phyloP scores from a whole-genome alignment of 2,113 vertebrate species.

The Sigmodon hispidus region DNA sequence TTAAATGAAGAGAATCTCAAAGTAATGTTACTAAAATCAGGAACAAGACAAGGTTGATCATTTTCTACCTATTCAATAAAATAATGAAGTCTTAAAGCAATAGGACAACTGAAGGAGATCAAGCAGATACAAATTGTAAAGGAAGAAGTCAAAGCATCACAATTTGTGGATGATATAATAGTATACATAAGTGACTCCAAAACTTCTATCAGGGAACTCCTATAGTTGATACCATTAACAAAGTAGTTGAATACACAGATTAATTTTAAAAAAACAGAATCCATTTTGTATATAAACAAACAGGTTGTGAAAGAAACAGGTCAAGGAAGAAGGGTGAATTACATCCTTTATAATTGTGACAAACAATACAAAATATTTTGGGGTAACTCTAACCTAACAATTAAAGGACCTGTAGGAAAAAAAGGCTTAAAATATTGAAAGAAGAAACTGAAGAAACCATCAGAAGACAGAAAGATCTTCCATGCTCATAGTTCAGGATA shows the following conservation, averaged over 20 bases:
- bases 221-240: background rate
- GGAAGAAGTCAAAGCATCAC: background rate
- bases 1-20: background rate
- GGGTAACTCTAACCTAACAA: background rate
- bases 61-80: background rate
- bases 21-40: background rate
- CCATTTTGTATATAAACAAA: background rate
- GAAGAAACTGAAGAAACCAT: background rate
- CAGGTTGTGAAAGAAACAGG: background rate
- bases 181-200: background rate
- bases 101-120: background rate
- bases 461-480: background rate
- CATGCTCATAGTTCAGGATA: background rate
- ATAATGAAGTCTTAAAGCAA: background rate
- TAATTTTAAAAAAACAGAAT: background rate
- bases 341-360: background rate
- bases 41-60: background rate
- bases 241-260: background rate
- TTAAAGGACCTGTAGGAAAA: background rate
- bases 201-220: background rate
- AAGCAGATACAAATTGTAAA: background rate
- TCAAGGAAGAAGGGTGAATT: too few species aligned
- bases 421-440: background rate
- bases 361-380: background rate
- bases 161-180: background rate